Conservation (phyloP, 1,140 invertebrate species). For the Ceratosolen solmsi region DNA sequence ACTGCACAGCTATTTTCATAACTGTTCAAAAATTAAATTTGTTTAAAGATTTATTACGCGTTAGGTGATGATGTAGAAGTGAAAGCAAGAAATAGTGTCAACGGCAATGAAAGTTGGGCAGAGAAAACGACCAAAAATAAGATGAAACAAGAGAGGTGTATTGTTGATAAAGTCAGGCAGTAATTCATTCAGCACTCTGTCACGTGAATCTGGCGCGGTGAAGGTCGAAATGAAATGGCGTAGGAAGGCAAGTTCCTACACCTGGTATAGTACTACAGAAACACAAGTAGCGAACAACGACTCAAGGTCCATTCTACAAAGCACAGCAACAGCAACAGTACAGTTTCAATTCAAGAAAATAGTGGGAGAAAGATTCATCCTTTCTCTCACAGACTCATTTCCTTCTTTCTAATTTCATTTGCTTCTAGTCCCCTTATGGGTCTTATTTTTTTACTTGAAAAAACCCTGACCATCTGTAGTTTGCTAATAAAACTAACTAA, state of each 20-base stretch:
- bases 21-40: slow-evolving; percentile 40
- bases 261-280: slow-evolving; percentile 58
- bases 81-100: not conserved
- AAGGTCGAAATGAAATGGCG: slow-evolving; percentile 59
- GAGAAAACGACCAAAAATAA: slow-evolving; percentile 28
- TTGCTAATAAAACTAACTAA: slow-evolving; percentile 72
- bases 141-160: slow-evolving; percentile 35
- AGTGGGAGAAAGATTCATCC: not conserved
- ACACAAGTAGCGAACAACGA: slow-evolving; percentile 55
- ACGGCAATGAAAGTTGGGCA: too few relatives aligned
- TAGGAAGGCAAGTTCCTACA: slow-evolving; percentile 54
- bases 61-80: not conserved
- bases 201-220: slow-evolving; percentile 49
- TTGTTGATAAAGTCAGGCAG: slow-evolving; percentile 53
- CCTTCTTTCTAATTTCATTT: not conserved
- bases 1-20: slow-evolving; percentile 26
- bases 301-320: slow-evolving; percentile 50
- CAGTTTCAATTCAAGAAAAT: slow-evolving; percentile 20
- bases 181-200: slow-evolving; percentile 53
- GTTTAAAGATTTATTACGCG: slow-evolving; percentile 50
- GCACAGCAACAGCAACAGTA: slow-evolving; percentile 22
- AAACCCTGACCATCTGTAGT: slow-evolving; percentile 65
- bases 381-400: not conserved
- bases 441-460: slow-evolving; percentile 47
- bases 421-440: not conserved